Base-by-base conservation (phyloP, 2,113 vertebrate species). In the Pseudopipra pipra region DNA sequence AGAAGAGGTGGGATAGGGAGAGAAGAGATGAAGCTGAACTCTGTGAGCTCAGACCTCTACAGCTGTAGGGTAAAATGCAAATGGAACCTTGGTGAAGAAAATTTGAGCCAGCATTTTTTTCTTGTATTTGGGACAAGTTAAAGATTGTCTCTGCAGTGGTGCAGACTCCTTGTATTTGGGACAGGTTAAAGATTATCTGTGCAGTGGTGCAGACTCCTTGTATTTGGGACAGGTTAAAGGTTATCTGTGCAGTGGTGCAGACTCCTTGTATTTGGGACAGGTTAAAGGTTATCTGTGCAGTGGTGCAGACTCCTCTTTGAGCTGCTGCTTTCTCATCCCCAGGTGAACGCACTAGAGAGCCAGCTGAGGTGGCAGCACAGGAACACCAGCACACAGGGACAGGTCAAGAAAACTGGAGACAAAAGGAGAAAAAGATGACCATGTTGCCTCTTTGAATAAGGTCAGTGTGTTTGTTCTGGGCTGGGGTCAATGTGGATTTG, bases 261-360 rank as follows among this genome's bases (percentile, higher is more conserved):
- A 33, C 7, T 66, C 35, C 49, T 63, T 80, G 19, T 1, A 4
- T 70, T 28, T 74, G 66, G 35, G 49, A 24, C 37, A 52, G 27
- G 8, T 72, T 72, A 52, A 54, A 54, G 70, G 12, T 72, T 72
- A 54, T 8, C 51, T 72, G 49, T 71, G 49, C 20, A 72, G 5
- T 23, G 68, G 14, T 54, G 61, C 43, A 59, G 54, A 13, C 37
- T 75, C 33, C 10, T 87, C 78, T 87, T 51, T 73, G 39, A 67
- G 68, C 52, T 77, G 72, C 80, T 84, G 31, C 33, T 91, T 74
- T 73, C 51, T 75, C 8, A 0, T 67, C 41, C 49, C 31, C 35
- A 98, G 97, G 94, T 98, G 47, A 89, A 79, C 14, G 35, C 87
- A 33, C 70, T 98, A 4, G 97, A 95, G 95, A 92, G 37, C 58